Conservation (phyloP, 2,888 invertebrate species). For the Zootermopsis nevadensis region DNA sequence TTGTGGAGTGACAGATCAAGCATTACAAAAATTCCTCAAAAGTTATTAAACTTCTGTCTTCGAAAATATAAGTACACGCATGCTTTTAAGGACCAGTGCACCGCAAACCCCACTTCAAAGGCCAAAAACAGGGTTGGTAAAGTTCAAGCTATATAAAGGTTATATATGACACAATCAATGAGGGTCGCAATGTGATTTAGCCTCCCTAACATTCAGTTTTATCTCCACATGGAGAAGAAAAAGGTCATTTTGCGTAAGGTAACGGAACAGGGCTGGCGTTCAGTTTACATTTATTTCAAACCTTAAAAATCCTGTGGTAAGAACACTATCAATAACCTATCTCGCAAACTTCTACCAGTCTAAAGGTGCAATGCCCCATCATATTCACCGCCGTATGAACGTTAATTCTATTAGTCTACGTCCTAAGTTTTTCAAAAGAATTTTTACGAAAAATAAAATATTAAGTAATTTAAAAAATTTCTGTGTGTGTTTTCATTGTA, state of each 20-base stretch:
- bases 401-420: no score
- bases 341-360: no score
- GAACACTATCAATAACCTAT: no score
- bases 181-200: not conserved
- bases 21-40: not conserved
- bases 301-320: not conserved
- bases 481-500: no score
- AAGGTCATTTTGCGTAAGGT: not conserved
- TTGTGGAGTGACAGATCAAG: not conserved
- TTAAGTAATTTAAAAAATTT: no score
- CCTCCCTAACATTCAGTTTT: not conserved
- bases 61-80: not conserved
- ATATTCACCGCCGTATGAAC: no score
- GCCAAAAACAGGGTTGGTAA: not conserved
- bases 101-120: not conserved
- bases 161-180: slow-evolving; percentile 23
- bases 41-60: not conserved
- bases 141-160: not conserved
- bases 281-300: not conserved
- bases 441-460: no score
- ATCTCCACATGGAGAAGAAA: not conserved
- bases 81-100: not conserved
- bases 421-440: no score
- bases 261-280: not conserved
- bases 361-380: no score